Evolutionary conservation across 1,140 invertebrate genomes (phyloP).

Genomic region (Ceratitis capitata): DNA sequence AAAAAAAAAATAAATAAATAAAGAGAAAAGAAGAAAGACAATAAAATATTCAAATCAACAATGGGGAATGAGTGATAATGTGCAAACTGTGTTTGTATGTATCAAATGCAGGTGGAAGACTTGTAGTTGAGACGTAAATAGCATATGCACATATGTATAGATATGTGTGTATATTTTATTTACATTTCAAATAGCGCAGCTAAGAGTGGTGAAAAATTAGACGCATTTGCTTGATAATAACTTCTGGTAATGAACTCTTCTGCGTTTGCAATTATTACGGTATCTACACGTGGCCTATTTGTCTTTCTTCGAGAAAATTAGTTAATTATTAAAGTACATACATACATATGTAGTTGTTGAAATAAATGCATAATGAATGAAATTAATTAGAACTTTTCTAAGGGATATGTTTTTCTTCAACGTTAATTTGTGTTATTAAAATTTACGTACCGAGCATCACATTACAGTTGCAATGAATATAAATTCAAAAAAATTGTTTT

Average conservation of each 20-base stretch:
- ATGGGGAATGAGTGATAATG: background rate
- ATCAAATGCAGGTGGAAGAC: background rate
- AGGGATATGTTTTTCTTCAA: background rate
- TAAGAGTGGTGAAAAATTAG: background rate
- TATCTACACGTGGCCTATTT: background rate
- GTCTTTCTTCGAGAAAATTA: background rate
- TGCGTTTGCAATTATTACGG: background rate
- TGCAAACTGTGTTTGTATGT: background rate
- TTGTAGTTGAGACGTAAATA: no score
- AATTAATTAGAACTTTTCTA: background rate
- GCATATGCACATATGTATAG: no score
- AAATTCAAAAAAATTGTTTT: no score
- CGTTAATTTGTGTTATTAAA: background rate
- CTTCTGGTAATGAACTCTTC: slow-evolving; percentile 4
- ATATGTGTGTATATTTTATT: background rate
- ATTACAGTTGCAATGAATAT: no score
- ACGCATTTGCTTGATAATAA: background rate
- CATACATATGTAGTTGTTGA: background rate
- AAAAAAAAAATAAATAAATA: background rate
- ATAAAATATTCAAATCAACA: background rate
- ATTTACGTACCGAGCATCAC: background rate
- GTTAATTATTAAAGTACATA: no score
- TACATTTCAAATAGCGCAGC: background rate
- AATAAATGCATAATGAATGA: background rate
- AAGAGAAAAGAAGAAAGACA: background rate